Evolutionary conservation across 2,113 vertebrate genomes (phyloP).

Genomic region (Boleophthalmus pectinirostris): DNA sequence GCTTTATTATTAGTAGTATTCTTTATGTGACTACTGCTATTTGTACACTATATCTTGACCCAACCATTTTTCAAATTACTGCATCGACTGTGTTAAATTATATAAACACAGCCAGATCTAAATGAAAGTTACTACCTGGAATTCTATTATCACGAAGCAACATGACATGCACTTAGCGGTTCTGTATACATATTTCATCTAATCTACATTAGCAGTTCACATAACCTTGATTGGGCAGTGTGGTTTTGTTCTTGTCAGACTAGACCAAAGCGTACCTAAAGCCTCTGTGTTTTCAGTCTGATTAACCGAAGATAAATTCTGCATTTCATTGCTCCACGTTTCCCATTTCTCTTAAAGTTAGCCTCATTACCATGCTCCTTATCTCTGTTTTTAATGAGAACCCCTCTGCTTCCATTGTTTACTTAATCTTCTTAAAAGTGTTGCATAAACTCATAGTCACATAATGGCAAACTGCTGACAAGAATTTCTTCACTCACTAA

Average conservation of each 20-base stretch:
- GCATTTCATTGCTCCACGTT: slow-evolving; percentile 18
- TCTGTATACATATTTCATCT: too few species aligned
- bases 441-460: slow-evolving; percentile 18
- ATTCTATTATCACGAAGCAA: too few species aligned
- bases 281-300: slow-evolving; percentile 11
- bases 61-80: too few species aligned
- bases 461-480: slow-evolving; percentile 55
- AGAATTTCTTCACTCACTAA: slow-evolving; percentile 34
- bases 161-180: too few species aligned
- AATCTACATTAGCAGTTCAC: too few species aligned
- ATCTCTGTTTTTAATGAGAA: slow-evolving; percentile 52
- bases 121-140: too few species aligned
- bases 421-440: slow-evolving; percentile 40
- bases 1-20: background rate
- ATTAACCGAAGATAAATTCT: slow-evolving; percentile 41
- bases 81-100: too few species aligned
- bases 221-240: background rate
- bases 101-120: too few species aligned
- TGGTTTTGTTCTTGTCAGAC: slow-evolving; percentile 9
- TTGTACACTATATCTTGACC: too few species aligned
- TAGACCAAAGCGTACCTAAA: slow-evolving; percentile 4
- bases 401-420: slow-evolving; percentile 33
- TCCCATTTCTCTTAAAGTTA: slow-evolving; percentile 23
- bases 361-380: slow-evolving; percentile 37
- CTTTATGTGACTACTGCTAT: too few species aligned